Evolutionary conservation across 2,113 vertebrate species (phyloP), one percentile per base, ranked within the genome.

Genomic region (Microcebus murinus): DNA sequence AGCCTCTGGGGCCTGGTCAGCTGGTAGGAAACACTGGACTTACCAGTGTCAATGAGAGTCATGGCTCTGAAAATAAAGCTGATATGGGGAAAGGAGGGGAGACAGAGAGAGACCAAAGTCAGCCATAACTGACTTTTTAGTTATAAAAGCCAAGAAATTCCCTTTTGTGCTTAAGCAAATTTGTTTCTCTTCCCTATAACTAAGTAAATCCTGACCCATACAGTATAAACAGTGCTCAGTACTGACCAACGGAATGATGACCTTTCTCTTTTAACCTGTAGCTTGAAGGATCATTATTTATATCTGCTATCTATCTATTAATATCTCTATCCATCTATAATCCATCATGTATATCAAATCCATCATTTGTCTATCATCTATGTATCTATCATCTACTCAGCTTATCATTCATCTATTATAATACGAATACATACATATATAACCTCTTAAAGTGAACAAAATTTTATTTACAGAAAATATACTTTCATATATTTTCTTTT

Each of bases 341-440:
- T 23, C 17, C 6, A 4, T 6, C 52, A 11, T 6, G 23, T 34
- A 63, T n/a, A n/a, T 68, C 21, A 39, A 71, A 50, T 9, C 73
- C 31, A 81, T 59, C 59, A 6, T 3, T 18, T 39, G 9, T 23
- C 31, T 8, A 3, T 8, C 63, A 15, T 5, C 29, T 27, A 79
- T 63, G n/a, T 70, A 36, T n/a, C 65, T 48, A 52, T 52, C 50
- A 13, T 7, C 21, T 25, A 52, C 52, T 15, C 12, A 27, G 9
- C n/a, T 20, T 20, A 3, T 7, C 52, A 18, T 3, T 8, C 25
- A 17, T 36, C 36, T 31, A n/a, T 55, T 13, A 21, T 8, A 52
- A 81, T 12, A 42, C 4, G 34, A 2, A 73, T 0, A 31, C 8
- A 6, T 4, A 12, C 0, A 27, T 25, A 23, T 1, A 50, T 1